phyloP scores from a whole-genome alignment of 2,888 invertebrate species.

The Agriopis marginaria region DNA sequence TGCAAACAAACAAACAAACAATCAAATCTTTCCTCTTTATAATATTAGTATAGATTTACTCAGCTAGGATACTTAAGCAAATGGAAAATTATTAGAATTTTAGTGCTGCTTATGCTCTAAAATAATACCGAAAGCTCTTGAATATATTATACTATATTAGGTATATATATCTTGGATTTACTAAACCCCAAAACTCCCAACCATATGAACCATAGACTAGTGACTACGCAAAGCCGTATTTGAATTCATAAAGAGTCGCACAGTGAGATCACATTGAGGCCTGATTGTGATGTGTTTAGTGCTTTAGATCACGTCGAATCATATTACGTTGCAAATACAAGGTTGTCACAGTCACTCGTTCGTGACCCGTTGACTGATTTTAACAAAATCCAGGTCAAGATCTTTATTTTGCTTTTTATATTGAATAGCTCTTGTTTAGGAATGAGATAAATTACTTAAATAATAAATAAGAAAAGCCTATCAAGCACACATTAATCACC shows the following conservation, averaged over 20 bases:
- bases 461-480: not conserved
- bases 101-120: no score
- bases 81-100: no score
- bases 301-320: conserved; percentile 68
- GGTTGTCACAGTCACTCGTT: conserved; percentile 83
- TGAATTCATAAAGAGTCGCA: conserved; percentile 36
- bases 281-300: conserved; percentile 58
- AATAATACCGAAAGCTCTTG: no score
- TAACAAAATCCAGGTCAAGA: conserved; percentile 81
- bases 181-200: no score
- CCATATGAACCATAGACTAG: not conserved
- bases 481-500: not conserved
- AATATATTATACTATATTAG: no score
- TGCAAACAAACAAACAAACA: no score
- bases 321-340: conserved; percentile 72
- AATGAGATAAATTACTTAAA: not conserved
- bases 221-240: conserved; percentile 30
- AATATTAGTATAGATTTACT: no score
- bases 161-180: no score
- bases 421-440: conserved; percentile 62
- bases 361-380: conserved; percentile 84
- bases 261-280: conserved; percentile 35
- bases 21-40: no score
- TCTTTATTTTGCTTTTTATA: conserved; percentile 78
- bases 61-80: no score